Base-by-base conservation (phyloP, 1,140 invertebrate species). In the Macrobrachium rosenbergii region DNA sequence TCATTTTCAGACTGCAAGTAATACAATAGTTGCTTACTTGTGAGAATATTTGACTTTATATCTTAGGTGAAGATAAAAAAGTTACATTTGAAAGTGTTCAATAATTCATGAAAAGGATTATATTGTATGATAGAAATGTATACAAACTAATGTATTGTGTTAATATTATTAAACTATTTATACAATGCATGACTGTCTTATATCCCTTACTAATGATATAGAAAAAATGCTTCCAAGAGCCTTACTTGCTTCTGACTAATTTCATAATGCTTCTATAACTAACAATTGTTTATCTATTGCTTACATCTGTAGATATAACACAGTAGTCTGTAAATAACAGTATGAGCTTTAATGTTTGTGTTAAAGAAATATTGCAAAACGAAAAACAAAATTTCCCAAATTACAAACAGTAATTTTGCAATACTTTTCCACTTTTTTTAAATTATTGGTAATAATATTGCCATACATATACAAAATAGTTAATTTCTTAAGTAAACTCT, bases 161-260 rank as follows among this genome's bases (percentile, higher is more conserved):
- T 88, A 76, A 88, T 82, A 88, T 83, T 72, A 88, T 88, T 88
- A 88, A 88, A 88, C 86, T 88, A 88, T 88, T 88, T 88, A 88
- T 88, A 88, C 86, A 88, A 88, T 88, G 85, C 78, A 87, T 81
- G 63, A 80, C 21, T 75, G 58, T 87, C 76, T 87, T 81, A 81
- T 87, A 76, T 80, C 76, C 77, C 77, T 37, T 28, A 86, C 84
- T 86, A 81, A 86, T 76, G n/a, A 37, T 72, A 12, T 28, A 72
- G 16, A 16, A n/a, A 23, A 72, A 72, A 43, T 72, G 37, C 23
- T 72, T 23, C 69, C 37, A 83, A 76, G 43, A 83, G 72, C 60
- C 28, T 23, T 76, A 21, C 14, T n/a, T 75, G 82, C 82, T 75
- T 23, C 45, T 45, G 43, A 62, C 82, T 73, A 72, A 52, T 45